Evolutionary conservation across 1,140 invertebrate species (phyloP).

Genomic region (Odontomachus brunneus): DNA sequence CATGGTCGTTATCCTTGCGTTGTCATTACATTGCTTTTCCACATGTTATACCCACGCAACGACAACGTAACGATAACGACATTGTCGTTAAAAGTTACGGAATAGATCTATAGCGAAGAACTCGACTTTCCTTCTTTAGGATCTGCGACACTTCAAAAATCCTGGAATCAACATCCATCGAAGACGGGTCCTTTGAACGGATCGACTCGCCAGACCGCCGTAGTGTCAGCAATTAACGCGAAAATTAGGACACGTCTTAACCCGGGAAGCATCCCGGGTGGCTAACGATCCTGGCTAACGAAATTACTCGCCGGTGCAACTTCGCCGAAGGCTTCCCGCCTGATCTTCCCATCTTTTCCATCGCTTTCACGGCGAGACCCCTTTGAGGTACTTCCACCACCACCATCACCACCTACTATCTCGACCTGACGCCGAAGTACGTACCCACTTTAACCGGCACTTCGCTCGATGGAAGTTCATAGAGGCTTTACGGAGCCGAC

Average conservation of each 20-base stretch:
- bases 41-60: no score
- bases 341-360: slow-evolving; percentile 55
- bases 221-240: slow-evolving; percentile 28
- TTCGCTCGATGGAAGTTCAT: slow-evolving; percentile 46
- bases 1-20: no score
- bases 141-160: neutral
- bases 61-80: no score
- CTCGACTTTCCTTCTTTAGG: neutral
- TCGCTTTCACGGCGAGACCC: slow-evolving; percentile 12
- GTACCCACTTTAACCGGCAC: slow-evolving; percentile 50
- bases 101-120: no score
- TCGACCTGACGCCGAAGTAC: slow-evolving; percentile 15
- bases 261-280: slow-evolving; percentile 20
- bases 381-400: slow-evolving; percentile 40
- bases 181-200: neutral
- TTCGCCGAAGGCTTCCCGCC: slow-evolving; percentile 18
- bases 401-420: no score
- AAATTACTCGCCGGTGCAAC: slow-evolving; percentile 41
- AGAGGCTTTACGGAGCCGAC: slow-evolving; percentile 25
- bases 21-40: no score
- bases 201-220: neutral
- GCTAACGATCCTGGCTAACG: slow-evolving; percentile 55
- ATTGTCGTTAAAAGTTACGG: no score
- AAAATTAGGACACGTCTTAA: slow-evolving; percentile 42
- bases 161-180: slow-evolving; percentile 4